Base-by-base conservation (phyloP, 1,140 invertebrate species). In the Drosophila parabipectinata region DNA sequence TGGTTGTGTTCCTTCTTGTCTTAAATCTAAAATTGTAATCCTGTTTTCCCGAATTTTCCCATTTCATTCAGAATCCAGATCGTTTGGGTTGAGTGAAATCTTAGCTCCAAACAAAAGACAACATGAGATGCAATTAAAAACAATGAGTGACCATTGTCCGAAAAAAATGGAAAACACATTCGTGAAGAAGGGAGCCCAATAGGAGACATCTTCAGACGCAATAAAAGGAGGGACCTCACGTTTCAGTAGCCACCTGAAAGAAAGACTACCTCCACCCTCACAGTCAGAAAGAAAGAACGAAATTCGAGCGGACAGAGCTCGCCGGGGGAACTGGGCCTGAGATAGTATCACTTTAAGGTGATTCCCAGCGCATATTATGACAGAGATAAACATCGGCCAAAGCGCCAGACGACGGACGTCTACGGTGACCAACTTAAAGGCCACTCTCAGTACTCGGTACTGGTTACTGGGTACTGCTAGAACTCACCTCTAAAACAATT, bases 311-410 rank as follows among this genome's bases (percentile, higher is more conserved):
- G 56, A 47, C 57, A 74, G 58, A 32, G 24, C 24, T 56, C 51
- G 48, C 73, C 41, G 18, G 53, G 51, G 50, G 56, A 75, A 57
- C 59, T 48, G 41, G 41, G 41, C 41, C 41, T 18, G 41, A 21
- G 83, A 87, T 88, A 87, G 83, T 88, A 88, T 87, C 83, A 61
- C 63, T 73, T 69, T 72, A 83, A 88, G 83, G 83, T 87, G 83
- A 87, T 87, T 87, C 83, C 83, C 83, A 87, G 83, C 77, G 83
- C 83, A 88, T 87, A 87, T 87, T 87, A 87, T 87, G 83, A 87
- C 83, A 88, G 81, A 87, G 83, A 87, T 87, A 87, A 88, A 62
- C 79, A 87, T 87, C 83, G 79, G 72, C 66, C 77, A 73, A 87
- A 82, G 78, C 57, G 41, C 41, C 41, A 18, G 41, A 18, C 41